Evolutionary conservation across 2,113 vertebrate genomes (phyloP), one percentile per base, ranked within the genome.

Genomic region (Lophochroa leadbeateri): DNA sequence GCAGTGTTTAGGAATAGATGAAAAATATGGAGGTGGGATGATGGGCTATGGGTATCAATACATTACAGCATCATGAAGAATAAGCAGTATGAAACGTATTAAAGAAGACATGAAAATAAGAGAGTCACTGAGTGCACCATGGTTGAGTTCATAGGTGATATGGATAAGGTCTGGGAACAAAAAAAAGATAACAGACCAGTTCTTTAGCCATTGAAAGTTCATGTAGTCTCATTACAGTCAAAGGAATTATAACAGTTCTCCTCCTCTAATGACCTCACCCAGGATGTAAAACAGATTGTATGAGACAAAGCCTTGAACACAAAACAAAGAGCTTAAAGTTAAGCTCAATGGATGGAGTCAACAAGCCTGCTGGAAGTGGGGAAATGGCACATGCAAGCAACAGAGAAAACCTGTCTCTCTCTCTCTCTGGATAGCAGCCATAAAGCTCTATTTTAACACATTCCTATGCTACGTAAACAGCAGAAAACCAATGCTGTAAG

Each of bases 371-470:
- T 65, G 18, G 46, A 61, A 84, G 13, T 29, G 29, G 21, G 8
- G 19, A 67, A 4, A 2, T 23, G 10, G 33, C 27, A 82, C 0
- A 0, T 31, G n/a, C 46, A 78, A 82, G 25, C 4, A 11, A 52
- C 8, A 85, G 18, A 75, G 53, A 53, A 86, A 79, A 63, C 1
- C 8, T 55, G 1, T 29, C 50, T 82, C 43, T 46, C 25, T 46
- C 25, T 46, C 25, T 44, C 15, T 64, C 44, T n/a, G n/a, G 13
- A 58, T 4, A 77, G 21, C 37, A 82, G 29, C 13, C 20, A 37
- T 13, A 60, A 37, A 68, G 17, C n/a, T 85, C 23, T 13, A 37
- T 82, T 71, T 35, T 27, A 47, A 8, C 0, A 2, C 7, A 20
- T 50, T 65, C 14, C 3, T 44, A 47, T 74, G 19, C 28, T 37